Base-by-base conservation (phyloP, 2,888 invertebrate species). In the Brenthis daphne region DNA sequence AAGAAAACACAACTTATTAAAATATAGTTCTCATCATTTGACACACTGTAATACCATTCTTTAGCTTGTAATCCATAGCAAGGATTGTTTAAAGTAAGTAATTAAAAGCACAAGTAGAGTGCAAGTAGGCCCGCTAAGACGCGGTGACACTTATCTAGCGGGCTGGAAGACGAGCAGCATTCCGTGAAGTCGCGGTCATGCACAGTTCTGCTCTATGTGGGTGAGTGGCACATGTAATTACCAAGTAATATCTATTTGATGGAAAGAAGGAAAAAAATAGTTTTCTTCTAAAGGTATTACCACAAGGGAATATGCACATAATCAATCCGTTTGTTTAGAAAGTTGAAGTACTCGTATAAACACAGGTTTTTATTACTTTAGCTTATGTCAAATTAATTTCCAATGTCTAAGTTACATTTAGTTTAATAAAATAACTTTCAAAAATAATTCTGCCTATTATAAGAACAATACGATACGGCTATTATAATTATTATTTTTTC, bases 31-130 rank as follows among this genome's bases (percentile, higher is more conserved):
- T 43, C 37, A 11, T 8, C 37, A 43, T 43, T 43, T 43, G 37
- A 11, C 37, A 43, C 37, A 43, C 37, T 43, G 3, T 43, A 43
- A 43, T 43, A 43, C 11, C 37, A 11, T 43, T 43, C 37, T 43
- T 37, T 43, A 43, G 37, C 37, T 2, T 2, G 8, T 43, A 43
- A 43, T 8, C 11, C 37, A 43, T 8, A 43, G 37, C 60, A 13
- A 20, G 16, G 48, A 54, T 29, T 12, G n/a, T 12, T 43, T 53
- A n/a, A 50, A 57, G 66, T 68, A 60, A 33, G 81, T 81, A 89
- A 91, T 92, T 91, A 92, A 87, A 87, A 85, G 80, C 81, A 81
- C 85, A 91, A 91, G 85, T 90, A 86, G 90, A 89, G 85, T 90
- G 87, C 84, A 87, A 83, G 84, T 79, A 77, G 77, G 75, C 83